Conservation (phyloP, 2,797 vertebrate species). For the Oreochromis mossambicus region DNA sequence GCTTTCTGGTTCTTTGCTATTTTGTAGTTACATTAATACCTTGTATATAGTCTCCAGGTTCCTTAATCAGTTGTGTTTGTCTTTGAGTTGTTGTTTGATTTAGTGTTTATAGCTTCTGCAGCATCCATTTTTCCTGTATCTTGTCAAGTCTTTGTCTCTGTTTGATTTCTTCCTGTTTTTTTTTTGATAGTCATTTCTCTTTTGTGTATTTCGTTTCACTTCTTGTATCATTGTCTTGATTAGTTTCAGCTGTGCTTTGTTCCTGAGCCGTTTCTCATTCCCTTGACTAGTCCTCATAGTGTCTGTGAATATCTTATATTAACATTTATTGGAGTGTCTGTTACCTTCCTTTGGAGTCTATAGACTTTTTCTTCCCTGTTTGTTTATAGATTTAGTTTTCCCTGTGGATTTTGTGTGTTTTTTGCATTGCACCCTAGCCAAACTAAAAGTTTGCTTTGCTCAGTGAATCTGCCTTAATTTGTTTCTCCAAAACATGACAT, state of each 20-base stretch:
- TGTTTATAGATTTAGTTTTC: neutral
- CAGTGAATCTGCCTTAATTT: neutral
- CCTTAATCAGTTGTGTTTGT: neutral
- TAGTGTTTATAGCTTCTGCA: neutral
- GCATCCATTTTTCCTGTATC: neutral
- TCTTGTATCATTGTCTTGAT: neutral
- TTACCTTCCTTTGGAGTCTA: neutral
- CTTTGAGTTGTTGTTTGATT: neutral
- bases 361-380: neutral
- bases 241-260: neutral
- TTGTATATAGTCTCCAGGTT: neutral
- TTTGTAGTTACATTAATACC: neutral
- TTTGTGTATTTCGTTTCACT: neutral
- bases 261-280: neutral
- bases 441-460: neutral
- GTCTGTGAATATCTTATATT: neutral
- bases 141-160: neutral
- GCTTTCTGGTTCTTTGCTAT: neutral
- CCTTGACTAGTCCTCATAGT: neutral
- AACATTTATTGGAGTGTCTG: neutral
- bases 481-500: neutral
- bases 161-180: neutral
- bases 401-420: neutral
- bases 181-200: neutral
- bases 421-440: neutral